Evolutionary conservation across 2,888 invertebrate genomes (phyloP).

Genomic region (Drosophila falleni): DNA sequence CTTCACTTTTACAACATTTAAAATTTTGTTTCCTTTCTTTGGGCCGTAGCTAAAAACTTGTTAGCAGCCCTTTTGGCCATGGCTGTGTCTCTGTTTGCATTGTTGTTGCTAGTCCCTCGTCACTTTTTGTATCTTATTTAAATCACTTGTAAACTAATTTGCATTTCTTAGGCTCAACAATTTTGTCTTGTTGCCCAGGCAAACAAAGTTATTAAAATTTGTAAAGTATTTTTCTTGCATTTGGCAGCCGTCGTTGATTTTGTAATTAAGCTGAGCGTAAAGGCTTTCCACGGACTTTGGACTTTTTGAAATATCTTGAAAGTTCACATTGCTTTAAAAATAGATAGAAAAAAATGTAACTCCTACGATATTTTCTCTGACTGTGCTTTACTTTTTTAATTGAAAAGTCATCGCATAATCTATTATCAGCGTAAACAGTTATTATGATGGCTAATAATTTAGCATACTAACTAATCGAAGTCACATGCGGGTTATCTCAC

Average conservation of each 20-base stretch:
- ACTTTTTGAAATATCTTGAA: slow-evolving; percentile 28
- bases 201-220: slow-evolving; percentile 77
- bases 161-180: slow-evolving; percentile 71
- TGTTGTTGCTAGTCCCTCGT: slow-evolving; percentile 62
- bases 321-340: slow-evolving; percentile 25
- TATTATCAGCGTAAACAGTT: slow-evolving; percentile 61
- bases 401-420: slow-evolving; percentile 47
- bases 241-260: slow-evolving; percentile 60
- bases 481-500: slow-evolving; percentile 37
- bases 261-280: slow-evolving; percentile 55
- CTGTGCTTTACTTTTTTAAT: slow-evolving; percentile 39
- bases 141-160: slow-evolving; percentile 78
- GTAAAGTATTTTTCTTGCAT: slow-evolving; percentile 58
- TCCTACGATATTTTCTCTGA: slow-evolving; percentile 27
- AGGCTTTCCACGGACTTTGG: slow-evolving; percentile 16
- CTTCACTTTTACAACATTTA: slow-evolving; percentile 32
- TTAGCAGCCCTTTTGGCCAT: slow-evolving; percentile 37
- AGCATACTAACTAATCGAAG: slow-evolving; percentile 48
- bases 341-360: slow-evolving; percentile 16
- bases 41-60: slow-evolving; percentile 37
- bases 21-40: slow-evolving; percentile 31
- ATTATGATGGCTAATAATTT: slow-evolving; percentile 57
- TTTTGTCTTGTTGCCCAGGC: slow-evolving; percentile 44
- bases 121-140: slow-evolving; percentile 75
- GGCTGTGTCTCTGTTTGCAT: not conserved